phyloP scores from a whole-genome alignment of 2,113 vertebrate species.

The Sphaerodactylus townsendi region DNA sequence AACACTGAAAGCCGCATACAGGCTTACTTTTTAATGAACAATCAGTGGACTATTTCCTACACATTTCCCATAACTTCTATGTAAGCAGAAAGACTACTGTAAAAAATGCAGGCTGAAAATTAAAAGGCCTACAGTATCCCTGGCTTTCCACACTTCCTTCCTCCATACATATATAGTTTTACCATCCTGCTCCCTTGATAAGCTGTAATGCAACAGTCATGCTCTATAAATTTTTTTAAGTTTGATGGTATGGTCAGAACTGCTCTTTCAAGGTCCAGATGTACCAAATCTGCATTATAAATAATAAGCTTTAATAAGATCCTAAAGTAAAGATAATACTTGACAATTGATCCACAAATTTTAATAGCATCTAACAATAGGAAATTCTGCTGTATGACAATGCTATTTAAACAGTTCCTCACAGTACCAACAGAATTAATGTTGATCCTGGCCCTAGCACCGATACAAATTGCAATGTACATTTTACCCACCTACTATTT shows the following conservation, averaged over 20 bases:
- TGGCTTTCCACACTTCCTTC: neutral
- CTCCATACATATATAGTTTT: too few relatives aligned
- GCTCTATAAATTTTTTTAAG: neutral
- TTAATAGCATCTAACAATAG: constrained; percentile 32
- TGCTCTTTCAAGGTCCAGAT: neutral
- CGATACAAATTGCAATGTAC: neutral
- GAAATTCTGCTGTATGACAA: constrained; percentile 25
- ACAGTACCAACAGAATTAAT: constrained; percentile 40
- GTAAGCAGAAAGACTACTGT: too few relatives aligned
- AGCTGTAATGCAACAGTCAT: too few relatives aligned
- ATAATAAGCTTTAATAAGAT: neutral
- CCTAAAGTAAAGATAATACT: constrained; percentile 12
- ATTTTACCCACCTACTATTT: neutral
- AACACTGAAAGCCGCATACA: neutral
- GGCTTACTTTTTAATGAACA: neutral
- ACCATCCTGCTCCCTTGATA: neutral
- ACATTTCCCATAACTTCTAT: neutral
- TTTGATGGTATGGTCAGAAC: neutral
- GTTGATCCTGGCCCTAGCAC: constrained; percentile 28
- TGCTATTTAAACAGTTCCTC: constrained; percentile 21
- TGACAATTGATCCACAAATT: accelerated
- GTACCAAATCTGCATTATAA: neutral
- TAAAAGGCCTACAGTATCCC: neutral
- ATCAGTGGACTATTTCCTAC: neutral
- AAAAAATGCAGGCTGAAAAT: neutral